phyloP scores from a whole-genome alignment of 2,888 invertebrate genomes.

The Drosophila koepferae region DNA sequence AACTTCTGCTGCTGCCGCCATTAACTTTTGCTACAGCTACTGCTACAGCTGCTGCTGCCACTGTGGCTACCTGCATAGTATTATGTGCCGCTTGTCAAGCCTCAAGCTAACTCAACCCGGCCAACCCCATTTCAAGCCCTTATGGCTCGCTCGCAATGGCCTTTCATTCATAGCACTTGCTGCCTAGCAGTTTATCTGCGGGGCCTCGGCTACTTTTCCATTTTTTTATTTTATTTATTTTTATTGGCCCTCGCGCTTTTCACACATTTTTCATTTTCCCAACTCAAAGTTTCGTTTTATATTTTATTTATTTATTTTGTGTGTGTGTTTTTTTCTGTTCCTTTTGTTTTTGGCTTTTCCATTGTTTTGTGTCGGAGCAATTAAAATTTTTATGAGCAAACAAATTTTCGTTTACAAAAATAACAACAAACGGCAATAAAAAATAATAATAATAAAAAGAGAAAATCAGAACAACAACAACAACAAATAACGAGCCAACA shows the following conservation, averaged over 20 bases:
- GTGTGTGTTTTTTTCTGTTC: conserved; percentile 13
- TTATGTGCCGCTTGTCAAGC: conserved; percentile 4
- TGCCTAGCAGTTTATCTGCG: conserved; percentile 40
- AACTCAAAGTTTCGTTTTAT: conserved; percentile 40
- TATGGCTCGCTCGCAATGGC: neutral
- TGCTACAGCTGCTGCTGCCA: conserved; percentile 8
- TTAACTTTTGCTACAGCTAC: neutral
- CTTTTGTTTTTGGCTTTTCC: conserved; percentile 38
- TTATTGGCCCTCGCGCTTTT: conserved; percentile 65
- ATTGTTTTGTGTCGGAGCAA: conserved; percentile 73
- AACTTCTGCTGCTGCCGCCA: neutral
- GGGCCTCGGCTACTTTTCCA: conserved; percentile 9
- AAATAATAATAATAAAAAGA: conserved; percentile 59
- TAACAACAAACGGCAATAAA: conserved; percentile 59
- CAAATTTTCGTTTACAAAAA: conserved; percentile 75
- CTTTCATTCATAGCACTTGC: conserved; percentile 3
- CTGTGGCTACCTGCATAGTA: neutral
- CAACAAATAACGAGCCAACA: conserved; percentile 35
- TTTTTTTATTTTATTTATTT: conserved; percentile 61
- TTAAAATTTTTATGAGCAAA: conserved; percentile 80
- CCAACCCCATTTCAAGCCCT: neutral
- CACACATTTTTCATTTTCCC: conserved; percentile 68
- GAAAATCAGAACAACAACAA: conserved; percentile 1
- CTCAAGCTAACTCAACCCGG: neutral
- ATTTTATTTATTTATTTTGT: conserved; percentile 11